A percentile compares a stretch with the other conserved stretches of the same genome.
phyloP scores from a whole-genome alignment of 1,140 invertebrate genomes.

The Hycleus cichorii region DNA sequence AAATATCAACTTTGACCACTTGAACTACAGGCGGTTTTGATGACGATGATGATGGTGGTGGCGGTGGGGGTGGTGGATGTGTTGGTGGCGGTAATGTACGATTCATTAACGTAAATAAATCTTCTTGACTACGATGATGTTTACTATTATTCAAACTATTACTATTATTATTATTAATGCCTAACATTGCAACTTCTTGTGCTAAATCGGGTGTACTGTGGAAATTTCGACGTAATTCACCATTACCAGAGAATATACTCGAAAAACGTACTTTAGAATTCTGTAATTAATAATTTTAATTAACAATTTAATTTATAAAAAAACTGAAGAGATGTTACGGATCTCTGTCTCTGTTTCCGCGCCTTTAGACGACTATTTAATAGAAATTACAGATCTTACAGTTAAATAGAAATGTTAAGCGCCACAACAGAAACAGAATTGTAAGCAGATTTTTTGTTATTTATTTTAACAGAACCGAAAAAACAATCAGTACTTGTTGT shows the following conservation, averaged over 20 bases:
- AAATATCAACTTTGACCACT: constrained; percentile 64
- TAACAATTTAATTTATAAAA: no score
- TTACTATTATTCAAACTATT: constrained; percentile 18
- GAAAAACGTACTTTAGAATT: constrained; percentile 47
- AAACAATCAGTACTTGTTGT: neutral
- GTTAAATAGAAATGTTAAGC: no score
- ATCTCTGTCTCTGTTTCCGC: no score
- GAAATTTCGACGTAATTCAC: constrained; percentile 72
- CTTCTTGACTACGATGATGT: constrained; percentile 66
- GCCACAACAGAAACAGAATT: no score
- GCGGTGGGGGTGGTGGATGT: constrained; percentile 62
- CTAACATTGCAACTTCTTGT: constrained; percentile 34
- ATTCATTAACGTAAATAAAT: constrained; percentile 50
- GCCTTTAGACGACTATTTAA: no score
- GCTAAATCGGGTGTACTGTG: constrained; percentile 81
- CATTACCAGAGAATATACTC: constrained; percentile 41
- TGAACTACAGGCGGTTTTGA: constrained; percentile 65
- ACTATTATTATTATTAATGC: neutral
- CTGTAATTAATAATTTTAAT: neutral
- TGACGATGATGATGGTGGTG: constrained; percentile 60
- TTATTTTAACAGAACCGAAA: neutral
- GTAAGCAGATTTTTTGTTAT: no score
- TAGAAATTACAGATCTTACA: no score
- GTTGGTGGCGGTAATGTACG: constrained; percentile 57
- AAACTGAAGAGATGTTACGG: no score